Evolutionary conservation across 1,140 invertebrate species (phyloP), one percentile per base, ranked within the genome.

Genomic region (Pseudoatta argentina): DNA sequence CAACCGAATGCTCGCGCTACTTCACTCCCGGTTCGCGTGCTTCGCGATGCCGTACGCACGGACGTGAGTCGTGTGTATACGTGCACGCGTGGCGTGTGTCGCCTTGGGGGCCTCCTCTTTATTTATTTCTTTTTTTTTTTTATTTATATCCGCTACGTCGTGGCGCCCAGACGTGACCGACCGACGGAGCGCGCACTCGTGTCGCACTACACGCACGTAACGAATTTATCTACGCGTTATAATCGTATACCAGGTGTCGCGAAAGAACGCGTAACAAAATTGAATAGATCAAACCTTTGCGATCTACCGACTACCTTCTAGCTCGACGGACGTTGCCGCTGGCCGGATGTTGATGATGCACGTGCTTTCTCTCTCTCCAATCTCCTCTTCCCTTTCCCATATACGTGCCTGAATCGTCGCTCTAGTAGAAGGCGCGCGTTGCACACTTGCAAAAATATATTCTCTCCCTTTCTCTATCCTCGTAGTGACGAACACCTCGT

Each of bases 361-460:
- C 89, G 82, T 88, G 89, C 48, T 82, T 51, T 85, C 44, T 67
- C 24, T 71, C 51, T 87, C 61, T 87, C 75, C 30, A 34, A 5
- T 66, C 67, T 76, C 44, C 6, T 55, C 75, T 53, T 27, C 16
- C n/a, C 16, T 24, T 16, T 34, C 30, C 5, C 18, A 10, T 8
- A 34, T 34, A 34, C 30, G 30, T 34, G 5, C 5, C 5, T 34
- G 5, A 44, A 27, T 83, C 18, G 72, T 18, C 77, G 75, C 57
- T 76, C 24, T 64, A 81, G 55, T 75, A 82, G 51, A 87, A 87
- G 66, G 18, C 57, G n/a, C 30, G 55, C 24, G 67, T 48, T 61
- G 63, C 75, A 51, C 75, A 76, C 69, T 89, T 87, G 89, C 63
- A 89, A 90, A 90, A 90, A 90, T 90, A 87, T 89, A 89, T 67